Evolutionary conservation across 2,888 invertebrate genomes (phyloP), one percentile per base, ranked within the genome.

Genomic region (Euphydryas editha): DNA sequence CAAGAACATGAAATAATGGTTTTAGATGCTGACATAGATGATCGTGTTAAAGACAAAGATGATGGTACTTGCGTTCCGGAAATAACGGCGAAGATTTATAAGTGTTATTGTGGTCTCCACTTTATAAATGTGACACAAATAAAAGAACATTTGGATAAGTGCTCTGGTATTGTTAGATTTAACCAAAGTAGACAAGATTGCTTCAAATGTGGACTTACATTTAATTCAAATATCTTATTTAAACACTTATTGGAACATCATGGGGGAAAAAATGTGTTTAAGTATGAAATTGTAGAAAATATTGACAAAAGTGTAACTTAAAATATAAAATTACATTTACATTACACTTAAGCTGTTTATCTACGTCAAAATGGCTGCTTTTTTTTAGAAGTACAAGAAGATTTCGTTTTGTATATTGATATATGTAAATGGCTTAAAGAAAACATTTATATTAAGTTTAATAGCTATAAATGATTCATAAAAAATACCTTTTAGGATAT

Each of bases 161-260:
- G 74, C 70, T 57, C 59, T 15, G 64, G 67, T 49, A 55, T 39
- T 46, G 62, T 63, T 62, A 72, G 72, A 66, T 58, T 39, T 39
- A 67, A 62, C 30, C 65, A 68, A 58, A 55, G 37, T 17, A 83
- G 77, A 69, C 86, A 87, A 75, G 78, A 67, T 70, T 89, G 89
- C 72, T 78, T 84, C n/a, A 87, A 86, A 76, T 89, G 89, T 69
- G 77, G 81, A 65, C 73, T 89, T 17, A 69, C 78, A 6, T 89
- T 89, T 70, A 84, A 81, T 21, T 79, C 86, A 17, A 82, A 79
- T 61, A 78, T 83, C 68, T 76, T 89, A 67, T 89, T 87, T 72
- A 78, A 79, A 61, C 89, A 89, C 78, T 75, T 88, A 62, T 61
- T 87, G 37, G 74, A 77, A 64, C 88, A 89, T 67, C 89, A 89